These are phyloP conservation scores for Dendropsophus ebraccatus DNA, from an alignment of 2,113 vertebrate species.

Conservation along the genomic window DNA sequence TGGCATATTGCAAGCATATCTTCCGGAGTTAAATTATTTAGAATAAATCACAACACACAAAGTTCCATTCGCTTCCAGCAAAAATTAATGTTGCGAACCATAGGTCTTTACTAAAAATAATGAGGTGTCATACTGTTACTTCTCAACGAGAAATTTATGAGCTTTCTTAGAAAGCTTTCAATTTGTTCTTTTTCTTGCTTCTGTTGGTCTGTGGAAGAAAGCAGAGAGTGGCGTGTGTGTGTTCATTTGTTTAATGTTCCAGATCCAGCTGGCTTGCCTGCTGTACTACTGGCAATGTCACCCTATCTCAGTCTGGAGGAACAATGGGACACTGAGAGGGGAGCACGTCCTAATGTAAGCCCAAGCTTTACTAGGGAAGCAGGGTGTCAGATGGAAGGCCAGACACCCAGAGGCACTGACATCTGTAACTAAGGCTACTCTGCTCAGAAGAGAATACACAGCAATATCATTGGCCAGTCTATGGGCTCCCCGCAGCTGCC, in stretches of 20 bases:
- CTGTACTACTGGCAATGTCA: constrained; percentile 58
- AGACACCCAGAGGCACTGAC: constrained; percentile 62
- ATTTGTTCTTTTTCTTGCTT: constrained; percentile 46
- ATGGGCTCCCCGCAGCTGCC: constrained; percentile 55
- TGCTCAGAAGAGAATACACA: constrained; percentile 56
- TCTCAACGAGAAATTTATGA: constrained; percentile 48
- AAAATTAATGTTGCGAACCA: constrained; percentile 38
- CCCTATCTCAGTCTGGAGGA: constrained; percentile 58
- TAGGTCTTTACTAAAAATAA: constrained; percentile 62
- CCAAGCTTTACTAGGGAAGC: constrained; percentile 57
- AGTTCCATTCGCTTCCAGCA: constrained; percentile 61
- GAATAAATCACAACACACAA: constrained; percentile 60
- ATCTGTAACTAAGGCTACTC: constrained; percentile 65
- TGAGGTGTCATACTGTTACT: constrained; percentile 53
- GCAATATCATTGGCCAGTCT: constrained; percentile 41
- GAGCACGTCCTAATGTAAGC: constrained; percentile 42
- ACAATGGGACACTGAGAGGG: constrained; percentile 60
- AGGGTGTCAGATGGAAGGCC: constrained; percentile 63
- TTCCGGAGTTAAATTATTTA: constrained; percentile 63
- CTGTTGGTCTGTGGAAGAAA: constrained; percentile 30
- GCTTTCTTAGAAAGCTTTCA: constrained; percentile 53
- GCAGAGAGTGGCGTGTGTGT: not conserved
- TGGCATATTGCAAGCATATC: constrained; percentile 48
- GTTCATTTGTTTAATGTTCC: constrained; percentile 47
- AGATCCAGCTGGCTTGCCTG: constrained; percentile 37